These are phyloP conservation scores for Didymodactylos carnosus DNA, from an alignment of 2,888 invertebrate genomes.

Conservation along the genomic window DNA sequence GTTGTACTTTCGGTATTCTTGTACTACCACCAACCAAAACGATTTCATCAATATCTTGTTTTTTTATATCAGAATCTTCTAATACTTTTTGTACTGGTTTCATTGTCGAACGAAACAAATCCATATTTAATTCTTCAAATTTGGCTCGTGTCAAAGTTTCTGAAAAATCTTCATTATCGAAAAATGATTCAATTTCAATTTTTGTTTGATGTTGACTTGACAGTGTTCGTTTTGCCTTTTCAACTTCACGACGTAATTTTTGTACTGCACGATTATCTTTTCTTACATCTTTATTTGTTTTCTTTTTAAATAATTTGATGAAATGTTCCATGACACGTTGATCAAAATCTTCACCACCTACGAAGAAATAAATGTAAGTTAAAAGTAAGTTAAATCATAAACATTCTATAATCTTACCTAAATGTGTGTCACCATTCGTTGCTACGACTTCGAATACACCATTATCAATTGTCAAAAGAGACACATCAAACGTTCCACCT, in stretches of 20 bases:
- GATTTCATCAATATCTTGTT: slow-evolving; percentile 91
- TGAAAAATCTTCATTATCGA: slow-evolving; percentile 46
- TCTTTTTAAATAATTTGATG: slow-evolving; percentile 21
- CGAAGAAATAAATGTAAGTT: too few species aligned
- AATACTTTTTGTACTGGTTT: slow-evolving; percentile 85
- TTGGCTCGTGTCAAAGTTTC: slow-evolving; percentile 92
- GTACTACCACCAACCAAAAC: slow-evolving; percentile 96
- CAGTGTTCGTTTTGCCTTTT: slow-evolving; percentile 30
- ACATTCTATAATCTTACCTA: too few species aligned
- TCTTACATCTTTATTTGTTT: slow-evolving; percentile 32
- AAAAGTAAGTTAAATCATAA: too few species aligned
- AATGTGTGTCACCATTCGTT: slow-evolving; percentile 15
- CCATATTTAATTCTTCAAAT: slow-evolving; percentile 91
- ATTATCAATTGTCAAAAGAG: slow-evolving; percentile 86
- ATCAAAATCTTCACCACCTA: slow-evolving; percentile 15
- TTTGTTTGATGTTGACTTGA: slow-evolving; percentile 16
- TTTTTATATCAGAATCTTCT: slow-evolving; percentile 96
- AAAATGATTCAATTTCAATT: slow-evolving; percentile 18
- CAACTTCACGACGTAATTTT: slow-evolving; percentile 33
- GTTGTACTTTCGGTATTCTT: slow-evolving; percentile 84
- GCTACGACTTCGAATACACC: slow-evolving; percentile 76
- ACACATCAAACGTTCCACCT: slow-evolving; percentile 97
- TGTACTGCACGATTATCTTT: slow-evolving; percentile 32
- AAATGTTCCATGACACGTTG: slow-evolving; percentile 14
- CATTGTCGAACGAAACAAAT: slow-evolving; percentile 57